These are phyloP conservation scores for Proterorhinus semilunaris DNA, from an alignment of 2,113 vertebrate genomes.

Conservation along the genomic window DNA sequence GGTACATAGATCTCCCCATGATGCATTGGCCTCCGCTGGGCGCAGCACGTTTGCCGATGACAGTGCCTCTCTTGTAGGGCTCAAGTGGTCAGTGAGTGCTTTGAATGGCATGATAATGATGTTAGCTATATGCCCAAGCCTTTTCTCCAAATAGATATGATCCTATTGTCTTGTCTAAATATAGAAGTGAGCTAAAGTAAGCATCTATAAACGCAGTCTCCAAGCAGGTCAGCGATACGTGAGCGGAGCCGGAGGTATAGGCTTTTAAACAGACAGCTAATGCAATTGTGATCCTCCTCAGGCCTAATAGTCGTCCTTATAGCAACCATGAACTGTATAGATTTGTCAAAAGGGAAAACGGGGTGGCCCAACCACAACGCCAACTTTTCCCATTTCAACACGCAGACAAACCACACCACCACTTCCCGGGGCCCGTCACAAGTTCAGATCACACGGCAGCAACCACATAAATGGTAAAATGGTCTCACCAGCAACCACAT, in stretches of 20 bases:
- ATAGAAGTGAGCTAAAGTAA: slow-evolving; percentile 49
- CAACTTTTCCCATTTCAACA: slow-evolving; percentile 24
- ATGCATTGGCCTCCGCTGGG: slow-evolving; percentile 56
- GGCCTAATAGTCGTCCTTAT: neutral
- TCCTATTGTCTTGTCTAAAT: slow-evolving; percentile 63
- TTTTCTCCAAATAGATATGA: slow-evolving; percentile 62
- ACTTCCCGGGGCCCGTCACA: slow-evolving; percentile 30
- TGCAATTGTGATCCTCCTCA: neutral
- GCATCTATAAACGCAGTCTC: slow-evolving; percentile 30
- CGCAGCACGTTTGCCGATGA: slow-evolving; percentile 65
- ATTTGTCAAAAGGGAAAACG: neutral
- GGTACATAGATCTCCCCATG: slow-evolving; percentile 58
- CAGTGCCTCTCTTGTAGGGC: slow-evolving; percentile 61
- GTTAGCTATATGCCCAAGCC: slow-evolving; percentile 59
- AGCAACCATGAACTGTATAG: neutral
- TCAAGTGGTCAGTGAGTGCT: slow-evolving; percentile 70
- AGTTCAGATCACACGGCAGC: slow-evolving; percentile 40
- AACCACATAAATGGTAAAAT: slow-evolving; percentile 52
- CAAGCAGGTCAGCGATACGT: slow-evolving; percentile 23
- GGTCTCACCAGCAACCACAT: slow-evolving; percentile 33
- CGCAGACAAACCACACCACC: slow-evolving; percentile 11
- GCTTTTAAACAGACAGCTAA: neutral
- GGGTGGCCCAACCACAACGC: neutral
- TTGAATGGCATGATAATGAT: slow-evolving; percentile 67
- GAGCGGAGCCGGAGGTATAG: slow-evolving; percentile 12